A percentile compares a stretch with the other conserved stretches of the same genome.
Evolutionary conservation across 2,113 vertebrate genomes (phyloP).

Genomic region (Spea bombifrons): DNA sequence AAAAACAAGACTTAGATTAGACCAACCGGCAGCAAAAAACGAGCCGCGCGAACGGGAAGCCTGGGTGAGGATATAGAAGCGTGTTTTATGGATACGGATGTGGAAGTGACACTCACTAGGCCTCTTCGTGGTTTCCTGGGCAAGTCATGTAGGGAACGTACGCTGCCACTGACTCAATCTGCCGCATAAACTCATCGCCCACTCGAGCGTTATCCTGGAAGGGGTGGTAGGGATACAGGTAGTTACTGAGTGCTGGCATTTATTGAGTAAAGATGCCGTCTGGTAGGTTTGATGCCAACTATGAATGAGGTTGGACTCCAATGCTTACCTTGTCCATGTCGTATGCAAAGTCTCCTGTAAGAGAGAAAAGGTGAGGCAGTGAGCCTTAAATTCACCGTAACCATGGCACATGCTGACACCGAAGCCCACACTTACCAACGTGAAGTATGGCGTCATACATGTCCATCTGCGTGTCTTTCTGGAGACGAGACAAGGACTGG

Average conservation of each 20-base stretch:
- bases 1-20: not conserved
- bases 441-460: constrained; percentile 80
- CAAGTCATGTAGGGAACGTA: constrained; percentile 85
- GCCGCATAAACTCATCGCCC: constrained; percentile 82
- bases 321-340: constrained; percentile 75
- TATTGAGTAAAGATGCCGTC: not conserved
- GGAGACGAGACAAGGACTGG: constrained; percentile 76
- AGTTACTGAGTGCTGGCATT: not conserved
- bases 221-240: not conserved
- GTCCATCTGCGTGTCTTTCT: constrained; percentile 72
- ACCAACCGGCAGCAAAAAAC: not conserved
- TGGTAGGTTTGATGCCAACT: not conserved
- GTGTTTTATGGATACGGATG: not conserved
- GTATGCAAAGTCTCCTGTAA: constrained; percentile 84
- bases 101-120: constrained; percentile 68
- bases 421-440: constrained; percentile 68
- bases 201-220: constrained; percentile 72
- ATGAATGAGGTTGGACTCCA: not conserved
- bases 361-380: not conserved
- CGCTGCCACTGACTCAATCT: constrained; percentile 80
- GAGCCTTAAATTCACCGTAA: not conserved
- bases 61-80: not conserved
- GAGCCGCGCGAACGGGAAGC: not conserved
- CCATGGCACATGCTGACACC: not conserved
- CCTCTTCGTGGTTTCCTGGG: constrained; percentile 79